Evolutionary conservation across 2,113 vertebrate genomes (phyloP).

Genomic region (Sminthopsis crassicaudata): DNA sequence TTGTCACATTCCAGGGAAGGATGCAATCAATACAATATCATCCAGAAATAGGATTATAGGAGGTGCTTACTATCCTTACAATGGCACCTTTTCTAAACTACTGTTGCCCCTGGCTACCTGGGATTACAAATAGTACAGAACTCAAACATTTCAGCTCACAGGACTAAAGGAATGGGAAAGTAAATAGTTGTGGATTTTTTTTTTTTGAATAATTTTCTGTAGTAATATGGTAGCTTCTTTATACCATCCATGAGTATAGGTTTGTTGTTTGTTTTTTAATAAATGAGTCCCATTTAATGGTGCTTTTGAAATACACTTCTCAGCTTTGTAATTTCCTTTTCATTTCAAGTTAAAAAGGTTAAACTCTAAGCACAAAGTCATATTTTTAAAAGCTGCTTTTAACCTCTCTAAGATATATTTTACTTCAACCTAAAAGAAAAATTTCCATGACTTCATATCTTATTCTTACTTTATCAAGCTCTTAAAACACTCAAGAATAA

Average conservation of each 20-base stretch:
- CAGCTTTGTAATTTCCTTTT: constrained; percentile 26
- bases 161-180: not conserved
- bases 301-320: constrained; percentile 51
- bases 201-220: not conserved
- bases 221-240: not conserved
- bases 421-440: constrained; percentile 21
- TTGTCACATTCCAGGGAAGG: not conserved
- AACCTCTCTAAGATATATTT: constrained; percentile 36
- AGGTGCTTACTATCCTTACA: not conserved
- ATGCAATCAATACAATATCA: not conserved
- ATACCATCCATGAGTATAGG: not conserved
- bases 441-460: constrained; percentile 27
- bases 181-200: constrained; percentile 3
- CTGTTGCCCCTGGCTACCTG: not conserved
- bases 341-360: constrained; percentile 55
- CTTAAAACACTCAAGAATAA: constrained; percentile 30
- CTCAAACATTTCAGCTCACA: not conserved
- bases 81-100: not conserved
- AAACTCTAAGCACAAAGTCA: constrained; percentile 39
- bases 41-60: not conserved
- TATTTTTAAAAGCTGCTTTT: constrained; percentile 19
- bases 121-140: not conserved
- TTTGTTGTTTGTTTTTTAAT: constrained; percentile 33
- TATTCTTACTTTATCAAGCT: constrained; percentile 41
- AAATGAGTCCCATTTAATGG: constrained; percentile 35